Evolutionary conservation across 2,888 invertebrate species (phyloP).

Genomic region (Clistopyga incitator): DNA sequence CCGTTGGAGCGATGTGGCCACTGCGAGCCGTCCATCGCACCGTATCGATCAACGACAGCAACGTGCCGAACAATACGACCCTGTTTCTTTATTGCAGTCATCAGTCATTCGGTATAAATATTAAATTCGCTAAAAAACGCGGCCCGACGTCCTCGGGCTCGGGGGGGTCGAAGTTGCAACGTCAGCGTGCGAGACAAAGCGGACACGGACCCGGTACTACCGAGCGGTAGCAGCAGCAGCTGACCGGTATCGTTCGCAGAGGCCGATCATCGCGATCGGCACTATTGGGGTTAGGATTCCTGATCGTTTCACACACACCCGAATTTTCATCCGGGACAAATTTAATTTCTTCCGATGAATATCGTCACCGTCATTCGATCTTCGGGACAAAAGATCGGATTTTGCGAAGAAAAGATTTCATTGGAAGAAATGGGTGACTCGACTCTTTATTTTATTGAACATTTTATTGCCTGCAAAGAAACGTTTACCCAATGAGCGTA

Average conservation of each 20-base stretch:
- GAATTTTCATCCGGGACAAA: background rate
- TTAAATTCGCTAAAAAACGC: constrained; percentile 84
- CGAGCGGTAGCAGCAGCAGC: constrained; percentile 59
- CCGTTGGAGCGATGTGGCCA: constrained; percentile 5
- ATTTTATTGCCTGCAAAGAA: too few relatives aligned
- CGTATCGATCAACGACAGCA: constrained; percentile 84
- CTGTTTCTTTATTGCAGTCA: constrained; percentile 83
- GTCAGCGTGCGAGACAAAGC: constrained; percentile 77
- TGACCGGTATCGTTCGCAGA: constrained; percentile 60
- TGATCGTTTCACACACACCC: background rate
- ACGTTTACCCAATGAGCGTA: too few relatives aligned
- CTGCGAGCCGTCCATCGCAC: constrained; percentile 58
- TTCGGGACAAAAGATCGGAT: background rate
- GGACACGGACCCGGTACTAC: constrained; percentile 9
- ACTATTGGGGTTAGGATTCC: background rate
- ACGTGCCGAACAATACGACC: constrained; percentile 82
- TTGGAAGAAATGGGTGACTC: too few relatives aligned
- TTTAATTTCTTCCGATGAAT: background rate
- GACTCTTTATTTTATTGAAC: too few relatives aligned
- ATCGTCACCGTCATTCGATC: background rate
- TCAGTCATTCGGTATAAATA: constrained; percentile 84
- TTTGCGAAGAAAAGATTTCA: too few relatives aligned
- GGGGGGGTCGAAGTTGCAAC: constrained; percentile 83
- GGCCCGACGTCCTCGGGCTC: constrained; percentile 59
- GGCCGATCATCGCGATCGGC: constrained; percentile 17